Evolutionary conservation across 2,113 vertebrate genomes (phyloP), one percentile per base, ranked within the genome.

Genomic region (Cyprinodon tularosa): DNA sequence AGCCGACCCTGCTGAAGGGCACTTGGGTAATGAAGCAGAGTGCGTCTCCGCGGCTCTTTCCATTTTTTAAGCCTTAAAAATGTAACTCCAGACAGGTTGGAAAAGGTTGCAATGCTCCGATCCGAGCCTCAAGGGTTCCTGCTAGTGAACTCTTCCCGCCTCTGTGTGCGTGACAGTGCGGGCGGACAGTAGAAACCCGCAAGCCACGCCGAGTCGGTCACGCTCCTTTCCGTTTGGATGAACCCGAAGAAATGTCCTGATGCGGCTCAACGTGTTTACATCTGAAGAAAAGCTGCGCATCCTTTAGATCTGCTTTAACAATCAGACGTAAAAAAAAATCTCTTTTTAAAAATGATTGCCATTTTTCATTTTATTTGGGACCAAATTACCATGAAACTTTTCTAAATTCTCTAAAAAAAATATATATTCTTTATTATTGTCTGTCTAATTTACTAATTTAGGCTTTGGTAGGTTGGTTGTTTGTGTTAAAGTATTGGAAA

Each of bases 171-270:
- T 29, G 29, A 29, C 29, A 29, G 29, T 50, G 66, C 59, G 62
- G 44, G 66, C 67, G 66, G 76, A 76, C 70, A 75, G 68, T 75
- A 79, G 73, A 17, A 79, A 50, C 79, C 82, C 84, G 68, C 48
- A 70, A 80, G 77, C 76, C 70, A 77, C 78, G 82, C 78, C 20
- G 62, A 77, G 72, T 62, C 72, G 50, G 70, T 75, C 75, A 73
- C 15, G 74, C 74, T 85, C 14, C 60, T 80, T 77, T 88, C 65
- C 63, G 45, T 66, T 76, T 72, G 76, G 83, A 83, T 74, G 80
- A 88, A 88, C 80, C 22, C 62, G 83, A 81, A 82, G 83, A 81
- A 68, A 81, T 86, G 76, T 61, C 74, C 83, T 89, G 86, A 88
- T 68, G 66, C 77, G 53, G 78, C 29, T 15, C 71, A 45, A 68